phyloP scores from a whole-genome alignment of 2,797 vertebrate species.

The Poecilia picta region DNA sequence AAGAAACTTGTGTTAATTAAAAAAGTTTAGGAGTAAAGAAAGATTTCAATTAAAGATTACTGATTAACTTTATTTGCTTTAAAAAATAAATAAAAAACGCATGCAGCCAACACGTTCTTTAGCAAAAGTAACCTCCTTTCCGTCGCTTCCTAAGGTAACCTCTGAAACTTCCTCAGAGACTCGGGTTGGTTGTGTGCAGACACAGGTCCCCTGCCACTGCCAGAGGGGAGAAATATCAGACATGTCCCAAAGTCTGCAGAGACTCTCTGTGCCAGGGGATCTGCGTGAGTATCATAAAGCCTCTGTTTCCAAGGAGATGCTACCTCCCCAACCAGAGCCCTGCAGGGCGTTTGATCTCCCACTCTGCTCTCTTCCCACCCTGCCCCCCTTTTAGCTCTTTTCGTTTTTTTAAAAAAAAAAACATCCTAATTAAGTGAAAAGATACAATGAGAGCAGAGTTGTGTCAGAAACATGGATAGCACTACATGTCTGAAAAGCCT shows the following conservation, averaged over 20 bases:
- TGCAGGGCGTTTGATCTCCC: constrained; percentile 71
- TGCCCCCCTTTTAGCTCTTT: constrained; percentile 15
- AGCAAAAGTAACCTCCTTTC: background rate
- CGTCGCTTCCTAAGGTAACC: constrained; percentile 51
- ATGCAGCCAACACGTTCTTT: constrained; percentile 23
- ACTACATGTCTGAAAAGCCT: constrained; percentile 37
- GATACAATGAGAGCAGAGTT: constrained; percentile 49
- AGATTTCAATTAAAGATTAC: constrained; percentile 49
- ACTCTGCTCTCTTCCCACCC: constrained; percentile 10
- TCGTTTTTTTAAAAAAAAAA: constrained; percentile 30
- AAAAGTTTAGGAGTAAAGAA: constrained; percentile 26
- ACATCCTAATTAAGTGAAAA: constrained; percentile 69
- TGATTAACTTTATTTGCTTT: background rate
- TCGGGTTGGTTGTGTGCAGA: constrained; percentile 17
- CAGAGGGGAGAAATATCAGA: constrained; percentile 51
- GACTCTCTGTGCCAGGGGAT: constrained; percentile 49
- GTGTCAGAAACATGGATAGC: background rate
- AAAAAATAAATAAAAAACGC: background rate
- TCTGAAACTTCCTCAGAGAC: constrained; percentile 20
- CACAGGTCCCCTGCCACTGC: constrained; percentile 26
- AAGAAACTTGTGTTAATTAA: constrained; percentile 48
- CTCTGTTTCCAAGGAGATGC: constrained; percentile 72
- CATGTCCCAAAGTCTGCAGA: constrained; percentile 52
- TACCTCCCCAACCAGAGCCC: constrained; percentile 58
- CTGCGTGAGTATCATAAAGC: constrained; percentile 68